Evolutionary conservation across 2,888 invertebrate species (phyloP).

Genomic region (Lypha dubia): DNA sequence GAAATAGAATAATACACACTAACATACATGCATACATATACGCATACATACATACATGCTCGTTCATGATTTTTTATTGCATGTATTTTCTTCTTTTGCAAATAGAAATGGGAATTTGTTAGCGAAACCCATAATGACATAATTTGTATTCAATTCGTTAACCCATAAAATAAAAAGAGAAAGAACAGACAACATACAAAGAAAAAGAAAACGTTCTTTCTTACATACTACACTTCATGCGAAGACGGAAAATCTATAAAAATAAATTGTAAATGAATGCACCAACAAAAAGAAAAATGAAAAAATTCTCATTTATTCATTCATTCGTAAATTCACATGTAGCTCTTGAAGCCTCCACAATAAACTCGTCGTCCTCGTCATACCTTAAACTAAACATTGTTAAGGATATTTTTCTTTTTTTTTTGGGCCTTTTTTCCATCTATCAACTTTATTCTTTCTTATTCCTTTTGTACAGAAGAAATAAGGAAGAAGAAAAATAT

Average conservation of each 20-base stretch:
- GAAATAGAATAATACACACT: too few relatives aligned
- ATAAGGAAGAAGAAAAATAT: slow-evolving; percentile 31
- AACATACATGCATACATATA: too few relatives aligned
- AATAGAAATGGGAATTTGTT: slow-evolving; percentile 59
- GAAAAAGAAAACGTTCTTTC: neutral
- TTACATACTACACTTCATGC: neutral
- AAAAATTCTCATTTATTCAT: slow-evolving; percentile 12
- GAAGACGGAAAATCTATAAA: slow-evolving; percentile 15
- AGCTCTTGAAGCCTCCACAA: slow-evolving; percentile 5
- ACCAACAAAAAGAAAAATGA: too few relatives aligned
- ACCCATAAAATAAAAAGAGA: slow-evolving; percentile 61
- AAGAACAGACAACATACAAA: slow-evolving; percentile 25
- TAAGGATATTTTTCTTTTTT: slow-evolving; percentile 30
- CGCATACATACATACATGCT: too few relatives aligned
- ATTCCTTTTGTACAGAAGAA: neutral
- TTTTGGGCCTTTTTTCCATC: slow-evolving; percentile 9
- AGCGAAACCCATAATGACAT: slow-evolving; percentile 79
- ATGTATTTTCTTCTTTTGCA: slow-evolving; percentile 49
- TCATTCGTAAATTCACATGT: slow-evolving; percentile 12
- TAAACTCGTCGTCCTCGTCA: too few relatives aligned
- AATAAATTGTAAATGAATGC: slow-evolving; percentile 52
- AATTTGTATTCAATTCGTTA: slow-evolving; percentile 82
- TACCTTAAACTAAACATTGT: slow-evolving; percentile 57
- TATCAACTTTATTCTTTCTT: neutral
- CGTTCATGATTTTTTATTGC: slow-evolving; percentile 14